phyloP scores from a whole-genome alignment of 2,797 vertebrate genomes.

The Sardinella longiceps region DNA sequence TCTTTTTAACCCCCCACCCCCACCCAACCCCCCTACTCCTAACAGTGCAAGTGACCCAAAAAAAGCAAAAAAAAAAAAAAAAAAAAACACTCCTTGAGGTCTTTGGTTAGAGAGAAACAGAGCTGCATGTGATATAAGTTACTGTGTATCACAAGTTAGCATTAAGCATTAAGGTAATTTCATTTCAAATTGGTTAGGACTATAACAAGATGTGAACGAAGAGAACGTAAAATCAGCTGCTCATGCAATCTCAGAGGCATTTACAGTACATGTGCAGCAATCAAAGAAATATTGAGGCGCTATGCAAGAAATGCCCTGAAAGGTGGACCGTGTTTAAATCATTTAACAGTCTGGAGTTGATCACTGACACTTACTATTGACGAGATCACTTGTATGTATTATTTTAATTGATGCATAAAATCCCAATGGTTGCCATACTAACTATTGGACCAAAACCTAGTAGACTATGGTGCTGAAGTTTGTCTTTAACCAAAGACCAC shows the following conservation, averaged over 20 bases:
- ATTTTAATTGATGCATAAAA: not conserved
- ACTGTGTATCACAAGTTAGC: not conserved
- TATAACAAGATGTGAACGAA: not conserved
- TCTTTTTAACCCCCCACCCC: not conserved
- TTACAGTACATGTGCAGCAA: not conserved
- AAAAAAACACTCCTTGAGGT: conserved; percentile 33
- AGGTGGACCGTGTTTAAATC: not conserved
- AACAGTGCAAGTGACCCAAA: conserved; percentile 7
- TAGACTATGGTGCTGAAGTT: not conserved
- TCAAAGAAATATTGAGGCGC: not conserved
- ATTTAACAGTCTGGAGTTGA: not conserved
- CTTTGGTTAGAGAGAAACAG: conserved; percentile 62
- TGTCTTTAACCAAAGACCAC: conserved; percentile 44
- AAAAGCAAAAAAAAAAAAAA: too few species aligned
- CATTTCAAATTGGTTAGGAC: not conserved
- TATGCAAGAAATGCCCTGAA: not conserved
- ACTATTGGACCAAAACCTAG: not conserved
- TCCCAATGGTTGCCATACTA: not conserved
- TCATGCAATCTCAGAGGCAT: not conserved
- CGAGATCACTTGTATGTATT: not conserved
- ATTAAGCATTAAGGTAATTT: not conserved
- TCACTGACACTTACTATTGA: conserved; percentile 2
- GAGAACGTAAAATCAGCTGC: not conserved
- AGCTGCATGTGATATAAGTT: not conserved
- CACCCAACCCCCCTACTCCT: too few species aligned